Evolutionary conservation across 2,888 invertebrate genomes (phyloP).

Genomic region (Epistrophe eligans): DNA sequence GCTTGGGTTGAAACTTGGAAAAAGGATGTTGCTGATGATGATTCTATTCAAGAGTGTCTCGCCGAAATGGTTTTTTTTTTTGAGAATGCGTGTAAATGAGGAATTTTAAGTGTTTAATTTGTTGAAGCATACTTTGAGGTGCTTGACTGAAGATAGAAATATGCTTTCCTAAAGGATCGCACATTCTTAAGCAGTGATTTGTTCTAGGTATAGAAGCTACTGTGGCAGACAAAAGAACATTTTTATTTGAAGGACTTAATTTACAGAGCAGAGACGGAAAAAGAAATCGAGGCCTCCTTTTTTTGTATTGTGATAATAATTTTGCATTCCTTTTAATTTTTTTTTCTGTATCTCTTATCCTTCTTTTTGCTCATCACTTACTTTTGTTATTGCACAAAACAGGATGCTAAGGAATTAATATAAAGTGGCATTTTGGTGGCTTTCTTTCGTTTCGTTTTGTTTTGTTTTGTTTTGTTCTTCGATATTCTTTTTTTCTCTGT

Average conservation of each 20-base stretch:
- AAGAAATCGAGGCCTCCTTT: constrained; percentile 32
- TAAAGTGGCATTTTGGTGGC: constrained; percentile 64
- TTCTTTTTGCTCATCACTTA: neutral
- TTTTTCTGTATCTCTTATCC: neutral
- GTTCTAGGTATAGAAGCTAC: neutral
- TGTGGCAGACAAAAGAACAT: constrained; percentile 20
- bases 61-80: neutral
- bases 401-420: constrained; percentile 73
- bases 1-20: neutral
- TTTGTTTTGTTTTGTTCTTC: neutral
- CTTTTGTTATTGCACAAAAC: constrained; percentile 44
- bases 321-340: constrained; percentile 30
- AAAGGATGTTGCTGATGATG: constrained; percentile 66
- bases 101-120: constrained; percentile 76
- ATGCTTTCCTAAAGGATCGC: constrained; percentile 37
- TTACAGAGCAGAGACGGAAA: constrained; percentile 7
- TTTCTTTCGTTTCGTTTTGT: constrained; percentile 17
- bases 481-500: neutral
- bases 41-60: constrained; percentile 61
- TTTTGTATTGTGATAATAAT: constrained; percentile 62
- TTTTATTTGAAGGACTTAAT: constrained; percentile 45
- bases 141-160: constrained; percentile 52
- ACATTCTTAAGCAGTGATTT: constrained; percentile 36
- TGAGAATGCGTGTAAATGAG: constrained; percentile 73
- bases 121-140: constrained; percentile 72